These are phyloP conservation scores for Branchipolynoe longqiensis DNA, from an alignment of 2,888 invertebrate genomes.

Conservation along the genomic window DNA sequence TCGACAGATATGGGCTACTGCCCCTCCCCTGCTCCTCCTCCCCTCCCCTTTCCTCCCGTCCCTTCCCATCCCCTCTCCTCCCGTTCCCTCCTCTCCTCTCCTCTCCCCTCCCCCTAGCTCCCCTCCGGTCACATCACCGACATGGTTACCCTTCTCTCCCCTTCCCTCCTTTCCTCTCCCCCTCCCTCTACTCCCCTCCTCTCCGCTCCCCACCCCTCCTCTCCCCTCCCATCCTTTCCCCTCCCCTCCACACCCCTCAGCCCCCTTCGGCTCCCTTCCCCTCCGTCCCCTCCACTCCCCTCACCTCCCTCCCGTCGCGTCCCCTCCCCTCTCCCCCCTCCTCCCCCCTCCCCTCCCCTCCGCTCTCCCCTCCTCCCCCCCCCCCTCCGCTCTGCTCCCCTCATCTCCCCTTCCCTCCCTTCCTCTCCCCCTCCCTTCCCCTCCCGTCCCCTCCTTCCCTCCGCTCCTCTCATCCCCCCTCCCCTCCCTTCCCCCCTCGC, in stretches of 20 bases:
- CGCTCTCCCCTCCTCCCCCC: not conserved
- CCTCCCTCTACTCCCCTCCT: too few species aligned
- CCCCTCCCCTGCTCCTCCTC: too few species aligned
- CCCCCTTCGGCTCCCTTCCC: not conserved
- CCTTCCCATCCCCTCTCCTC: too few species aligned
- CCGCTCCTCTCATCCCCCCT: not conserved
- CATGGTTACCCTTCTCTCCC: not conserved
- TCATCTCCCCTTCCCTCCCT: slow-evolving; percentile 17
- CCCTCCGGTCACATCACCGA: too few species aligned
- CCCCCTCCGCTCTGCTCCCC: not conserved
- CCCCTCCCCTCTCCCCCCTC: not conserved
- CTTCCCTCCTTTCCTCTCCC: slow-evolving; percentile 4
- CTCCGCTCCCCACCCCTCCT: not conserved
- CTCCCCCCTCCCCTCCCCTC: not conserved
- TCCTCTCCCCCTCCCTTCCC: not conserved
- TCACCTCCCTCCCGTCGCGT: not conserved
- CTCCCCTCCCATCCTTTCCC: not conserved
- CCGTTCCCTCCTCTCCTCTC: too few species aligned
- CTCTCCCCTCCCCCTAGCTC: too few species aligned
- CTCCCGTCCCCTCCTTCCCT: not conserved
- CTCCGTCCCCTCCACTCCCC: not conserved
- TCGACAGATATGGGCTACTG: too few species aligned
- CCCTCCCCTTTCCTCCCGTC: too few species aligned
- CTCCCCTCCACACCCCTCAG: not conserved
- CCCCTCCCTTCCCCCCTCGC: not conserved